Conservation (phyloP, 2,888 invertebrate species). For the Zelleria hepariella region DNA sequence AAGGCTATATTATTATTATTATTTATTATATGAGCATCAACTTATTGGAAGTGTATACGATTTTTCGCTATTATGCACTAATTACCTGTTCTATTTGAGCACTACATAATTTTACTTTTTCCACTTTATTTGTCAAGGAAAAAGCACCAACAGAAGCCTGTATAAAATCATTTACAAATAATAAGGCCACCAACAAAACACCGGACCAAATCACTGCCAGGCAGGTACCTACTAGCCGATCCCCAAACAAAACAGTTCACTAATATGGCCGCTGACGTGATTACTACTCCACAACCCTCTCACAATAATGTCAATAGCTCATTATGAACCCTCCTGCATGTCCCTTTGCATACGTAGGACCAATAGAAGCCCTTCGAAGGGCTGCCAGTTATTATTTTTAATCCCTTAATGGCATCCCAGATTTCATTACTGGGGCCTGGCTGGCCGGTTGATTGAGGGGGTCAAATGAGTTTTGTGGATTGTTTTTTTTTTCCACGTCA, state of each 20-base stretch:
- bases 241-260: not conserved
- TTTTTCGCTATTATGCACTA: too few species aligned
- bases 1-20: too few species aligned
- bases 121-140: too few species aligned
- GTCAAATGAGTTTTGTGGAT: not conserved
- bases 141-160: too few species aligned
- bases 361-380: constrained; percentile 36
- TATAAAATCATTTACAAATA: too few species aligned
- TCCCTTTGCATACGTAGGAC: constrained; percentile 26
- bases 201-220: not conserved
- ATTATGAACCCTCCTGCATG: constrained; percentile 34
- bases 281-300: constrained; percentile 8
- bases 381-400: constrained; percentile 66
- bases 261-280: not conserved
- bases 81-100: too few species aligned
- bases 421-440: constrained; percentile 65
- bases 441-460: constrained; percentile 42
- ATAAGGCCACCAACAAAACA: not conserved
- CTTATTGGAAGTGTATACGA: too few species aligned
- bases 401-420: constrained; percentile 69
- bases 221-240: not conserved
- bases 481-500: not conserved
- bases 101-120: too few species aligned
- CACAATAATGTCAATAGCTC: constrained; percentile 42
- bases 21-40: too few species aligned